phyloP scores from a whole-genome alignment of 1,140 invertebrate species.

The Kradibia gibbosae region DNA sequence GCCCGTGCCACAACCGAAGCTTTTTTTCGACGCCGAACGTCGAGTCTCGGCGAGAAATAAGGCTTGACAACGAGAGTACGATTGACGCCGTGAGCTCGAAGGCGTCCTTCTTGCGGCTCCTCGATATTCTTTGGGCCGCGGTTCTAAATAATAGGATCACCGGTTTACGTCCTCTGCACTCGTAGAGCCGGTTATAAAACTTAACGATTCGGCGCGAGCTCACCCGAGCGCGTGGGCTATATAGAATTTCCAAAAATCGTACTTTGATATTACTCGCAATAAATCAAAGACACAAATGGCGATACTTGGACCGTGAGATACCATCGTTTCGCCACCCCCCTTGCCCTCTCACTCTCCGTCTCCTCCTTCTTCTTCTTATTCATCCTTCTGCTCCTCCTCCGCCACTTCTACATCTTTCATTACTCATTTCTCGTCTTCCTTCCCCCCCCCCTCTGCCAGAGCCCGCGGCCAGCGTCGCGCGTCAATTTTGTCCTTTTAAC shows the following conservation, averaged over 20 bases:
- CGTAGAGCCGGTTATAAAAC: constrained; percentile 40
- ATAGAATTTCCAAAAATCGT: constrained; percentile 44
- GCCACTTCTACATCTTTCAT: too few species aligned
- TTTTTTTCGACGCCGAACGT: constrained; percentile 10
- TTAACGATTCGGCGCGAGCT: constrained; percentile 35
- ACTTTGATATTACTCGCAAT: constrained; percentile 44
- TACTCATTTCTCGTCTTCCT: too few species aligned
- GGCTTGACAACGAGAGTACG: constrained; percentile 34
- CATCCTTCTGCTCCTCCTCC: too few species aligned
- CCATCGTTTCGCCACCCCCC: too few species aligned
- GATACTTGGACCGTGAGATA: constrained; percentile 33
- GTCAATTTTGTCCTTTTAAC: neutral
- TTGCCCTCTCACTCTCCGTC: neutral
- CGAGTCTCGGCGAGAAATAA: neutral
- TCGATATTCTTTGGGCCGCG: neutral
- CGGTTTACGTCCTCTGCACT: neutral
- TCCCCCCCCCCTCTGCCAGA: too few species aligned
- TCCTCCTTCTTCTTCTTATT: neutral
- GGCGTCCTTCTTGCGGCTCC: constrained; percentile 14
- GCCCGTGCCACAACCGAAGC: neutral
- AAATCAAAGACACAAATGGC: constrained; percentile 39
- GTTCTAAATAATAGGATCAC: neutral
- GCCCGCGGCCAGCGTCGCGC: too few species aligned
- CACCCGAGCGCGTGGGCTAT: constrained; percentile 27
- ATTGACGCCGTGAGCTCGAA: constrained; percentile 17